Percentiles rank a stretch among this genome's conserved stretches.
Evolutionary conservation across 2,113 vertebrate species (phyloP).

Genomic region (Pimephales promelas): DNA sequence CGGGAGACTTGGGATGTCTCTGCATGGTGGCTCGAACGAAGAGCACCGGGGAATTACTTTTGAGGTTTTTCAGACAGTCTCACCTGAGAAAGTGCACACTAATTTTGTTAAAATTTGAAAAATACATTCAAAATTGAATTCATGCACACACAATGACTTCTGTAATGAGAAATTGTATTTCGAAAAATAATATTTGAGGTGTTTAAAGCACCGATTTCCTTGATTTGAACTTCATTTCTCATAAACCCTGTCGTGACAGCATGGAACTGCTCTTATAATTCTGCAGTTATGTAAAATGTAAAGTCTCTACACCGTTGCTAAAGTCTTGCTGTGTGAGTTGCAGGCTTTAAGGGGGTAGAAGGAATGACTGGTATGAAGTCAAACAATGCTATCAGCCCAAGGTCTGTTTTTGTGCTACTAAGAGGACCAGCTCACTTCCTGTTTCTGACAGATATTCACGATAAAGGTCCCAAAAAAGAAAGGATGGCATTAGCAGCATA

Average conservation of each 20-base stretch:
- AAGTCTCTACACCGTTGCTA: slow-evolving; percentile 14
- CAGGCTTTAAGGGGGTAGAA: slow-evolving; percentile 17
- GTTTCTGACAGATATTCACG: slow-evolving; percentile 58
- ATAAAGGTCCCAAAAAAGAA: slow-evolving; percentile 59
- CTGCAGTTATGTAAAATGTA: slow-evolving; percentile 44
- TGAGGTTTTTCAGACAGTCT: not conserved
- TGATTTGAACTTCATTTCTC: slow-evolving; percentile 33
- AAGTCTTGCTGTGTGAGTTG: slow-evolving; percentile 6
- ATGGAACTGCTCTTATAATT: slow-evolving; percentile 26
- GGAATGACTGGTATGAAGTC: slow-evolving; percentile 61
- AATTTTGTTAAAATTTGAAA: not conserved
- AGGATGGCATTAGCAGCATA: slow-evolving; percentile 23
- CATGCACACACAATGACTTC: not conserved
- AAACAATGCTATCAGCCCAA: slow-evolving; percentile 60
- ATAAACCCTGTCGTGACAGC: slow-evolving; percentile 1
- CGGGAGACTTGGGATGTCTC: too few species aligned
- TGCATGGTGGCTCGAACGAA: slow-evolving; percentile 1
- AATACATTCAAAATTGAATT: not conserved
- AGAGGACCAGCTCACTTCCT: slow-evolving; percentile 61
- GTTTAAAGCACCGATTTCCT: slow-evolving; percentile 20
- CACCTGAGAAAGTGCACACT: not conserved
- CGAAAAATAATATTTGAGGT: not conserved
- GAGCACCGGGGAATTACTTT: slow-evolving; percentile 18
- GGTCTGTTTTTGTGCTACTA: slow-evolving; percentile 58
- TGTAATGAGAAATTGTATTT: not conserved